phyloP scores from a whole-genome alignment of 1,140 invertebrate genomes.

The Drosophila setifemur region DNA sequence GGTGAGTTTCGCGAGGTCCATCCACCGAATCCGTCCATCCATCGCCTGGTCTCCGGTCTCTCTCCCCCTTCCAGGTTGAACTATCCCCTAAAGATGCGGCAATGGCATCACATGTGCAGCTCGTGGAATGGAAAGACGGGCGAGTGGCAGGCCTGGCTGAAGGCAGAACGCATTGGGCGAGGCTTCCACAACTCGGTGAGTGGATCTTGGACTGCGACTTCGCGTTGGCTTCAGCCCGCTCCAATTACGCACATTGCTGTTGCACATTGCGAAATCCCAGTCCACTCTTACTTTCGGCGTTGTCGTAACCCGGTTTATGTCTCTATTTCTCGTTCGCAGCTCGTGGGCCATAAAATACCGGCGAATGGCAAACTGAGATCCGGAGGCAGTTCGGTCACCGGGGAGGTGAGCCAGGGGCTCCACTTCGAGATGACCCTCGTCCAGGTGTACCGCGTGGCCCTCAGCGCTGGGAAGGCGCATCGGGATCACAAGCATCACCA shows the following conservation, averaged over 20 bases:
- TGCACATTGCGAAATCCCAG: constrained; percentile 2
- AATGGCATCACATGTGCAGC: constrained; percentile 93
- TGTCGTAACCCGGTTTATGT: neutral
- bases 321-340: constrained; percentile 83
- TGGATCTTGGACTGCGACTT: constrained; percentile 15
- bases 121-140: constrained; percentile 93
- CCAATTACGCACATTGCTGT: constrained; percentile 44
- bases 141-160: constrained; percentile 94
- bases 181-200: constrained; percentile 92
- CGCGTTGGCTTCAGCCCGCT: neutral
- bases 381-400: constrained; percentile 87
- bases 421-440: constrained; percentile 91
- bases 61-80: constrained; percentile 85
- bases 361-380: constrained; percentile 88
- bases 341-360: constrained; percentile 90
- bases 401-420: constrained; percentile 86
- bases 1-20: constrained; percentile 52
- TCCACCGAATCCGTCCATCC: neutral
- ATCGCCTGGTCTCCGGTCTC: neutral
- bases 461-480: constrained; percentile 91
- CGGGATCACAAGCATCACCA: constrained; percentile 93
- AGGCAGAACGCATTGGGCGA: constrained; percentile 90
- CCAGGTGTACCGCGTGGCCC: constrained; percentile 89
- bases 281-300: neutral
- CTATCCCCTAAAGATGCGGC: constrained; percentile 89